These are phyloP conservation scores for Eumacrocentrus americanus DNA, from an alignment of 2,888 invertebrate species.

Conservation along the genomic window DNA sequence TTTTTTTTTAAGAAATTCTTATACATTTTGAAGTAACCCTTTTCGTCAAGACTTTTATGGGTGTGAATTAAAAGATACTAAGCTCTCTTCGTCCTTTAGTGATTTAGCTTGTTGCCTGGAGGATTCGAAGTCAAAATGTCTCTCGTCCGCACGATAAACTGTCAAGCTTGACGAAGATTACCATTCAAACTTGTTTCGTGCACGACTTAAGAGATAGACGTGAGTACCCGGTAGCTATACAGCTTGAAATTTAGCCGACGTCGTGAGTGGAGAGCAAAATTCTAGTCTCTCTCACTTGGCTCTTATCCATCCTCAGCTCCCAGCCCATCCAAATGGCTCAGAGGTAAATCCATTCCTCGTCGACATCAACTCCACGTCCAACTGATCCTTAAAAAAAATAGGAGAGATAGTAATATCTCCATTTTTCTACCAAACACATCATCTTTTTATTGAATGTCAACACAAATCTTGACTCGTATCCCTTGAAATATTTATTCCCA, in stretches of 20 bases:
- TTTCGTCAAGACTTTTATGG: not conserved
- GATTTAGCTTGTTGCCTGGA: not conserved
- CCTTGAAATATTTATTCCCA: not conserved
- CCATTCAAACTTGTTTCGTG: conserved; percentile 35
- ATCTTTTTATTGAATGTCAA: not conserved
- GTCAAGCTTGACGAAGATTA: conserved; percentile 30
- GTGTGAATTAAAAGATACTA: not conserved
- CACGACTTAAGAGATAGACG: conserved; percentile 11
- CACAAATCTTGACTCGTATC: not conserved
- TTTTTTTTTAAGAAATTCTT: conserved; percentile 28
- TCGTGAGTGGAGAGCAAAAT: conserved; percentile 25
- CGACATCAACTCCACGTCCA: conserved; percentile 3
- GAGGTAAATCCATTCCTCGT: conserved; percentile 1
- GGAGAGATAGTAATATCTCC: not conserved
- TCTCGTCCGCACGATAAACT: conserved; percentile 15
- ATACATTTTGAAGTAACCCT: too few species aligned
- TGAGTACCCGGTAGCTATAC: conserved; percentile 18
- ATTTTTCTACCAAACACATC: too few species aligned
- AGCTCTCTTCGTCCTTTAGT: not conserved
- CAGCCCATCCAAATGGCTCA: not conserved
- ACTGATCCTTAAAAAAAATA: not conserved
- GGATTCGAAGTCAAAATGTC: not conserved
- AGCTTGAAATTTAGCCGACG: conserved; percentile 33
- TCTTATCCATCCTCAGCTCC: conserved; percentile 16
- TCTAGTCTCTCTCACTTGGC: conserved; percentile 23